Conservation (phyloP, 1,140 invertebrate genomes). For the Drosophila tropicalis region DNA sequence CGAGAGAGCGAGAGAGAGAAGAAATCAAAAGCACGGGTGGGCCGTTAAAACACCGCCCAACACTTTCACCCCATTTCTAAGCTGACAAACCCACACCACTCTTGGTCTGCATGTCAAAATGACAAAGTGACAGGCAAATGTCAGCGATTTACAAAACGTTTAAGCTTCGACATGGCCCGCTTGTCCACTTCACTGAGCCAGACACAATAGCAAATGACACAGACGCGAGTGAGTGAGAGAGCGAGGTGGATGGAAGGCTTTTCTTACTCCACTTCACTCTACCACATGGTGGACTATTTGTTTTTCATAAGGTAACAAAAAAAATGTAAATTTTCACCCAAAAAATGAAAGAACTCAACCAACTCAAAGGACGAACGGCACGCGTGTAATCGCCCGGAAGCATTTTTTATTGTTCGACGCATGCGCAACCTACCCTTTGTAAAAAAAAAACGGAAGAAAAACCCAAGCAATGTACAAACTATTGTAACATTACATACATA, state of each 20-base stretch:
- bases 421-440: conserved; percentile 21
- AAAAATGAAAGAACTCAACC: conserved; percentile 19
- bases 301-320: conserved; percentile 75
- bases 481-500: conserved; percentile 34
- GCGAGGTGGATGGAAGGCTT: conserved; percentile 16
- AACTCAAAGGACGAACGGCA: conserved; percentile 40
- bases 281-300: conserved; percentile 46
- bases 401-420: conserved; percentile 52
- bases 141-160: conserved; percentile 74
- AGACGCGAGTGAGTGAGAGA: conserved; percentile 7
- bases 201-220: conserved; percentile 47
- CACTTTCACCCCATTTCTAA: conserved; percentile 11
- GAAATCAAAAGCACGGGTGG: conserved; percentile 18
- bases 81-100: not conserved
- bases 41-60: conserved; percentile 60
- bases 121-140: conserved; percentile 77
- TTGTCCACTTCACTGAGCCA: conserved; percentile 76
- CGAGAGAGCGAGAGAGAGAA: conserved; percentile 2
- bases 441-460: conserved; percentile 2
- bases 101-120: conserved; percentile 21
- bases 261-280: conserved; percentile 16
- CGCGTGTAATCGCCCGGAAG: conserved; percentile 79
- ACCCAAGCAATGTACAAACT: conserved; percentile 27
- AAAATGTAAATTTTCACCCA: conserved; percentile 81
- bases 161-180: conserved; percentile 59